Evolutionary conservation across 35 echinoderm and acorn worm species (phyloP).

Genomic region (Lytechinus variegatus): DNA sequence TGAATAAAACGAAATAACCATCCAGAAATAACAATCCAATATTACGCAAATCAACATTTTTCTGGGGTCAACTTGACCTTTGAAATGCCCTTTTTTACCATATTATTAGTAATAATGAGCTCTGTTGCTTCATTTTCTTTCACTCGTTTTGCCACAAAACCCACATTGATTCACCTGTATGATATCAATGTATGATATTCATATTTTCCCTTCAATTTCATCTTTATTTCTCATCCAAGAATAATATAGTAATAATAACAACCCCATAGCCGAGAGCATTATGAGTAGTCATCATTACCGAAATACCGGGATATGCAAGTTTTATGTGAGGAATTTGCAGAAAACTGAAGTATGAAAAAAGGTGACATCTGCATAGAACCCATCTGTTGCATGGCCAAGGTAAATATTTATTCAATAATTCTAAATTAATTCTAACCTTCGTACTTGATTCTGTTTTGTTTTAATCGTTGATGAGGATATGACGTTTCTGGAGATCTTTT

Average conservation of each 20-base stretch:
- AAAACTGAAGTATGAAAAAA: background rate
- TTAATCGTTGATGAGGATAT: background rate
- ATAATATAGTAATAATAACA: too few species aligned
- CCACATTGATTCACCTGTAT: too few species aligned
- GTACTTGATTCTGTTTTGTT: background rate
- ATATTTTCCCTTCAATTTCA: background rate
- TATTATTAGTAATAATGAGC: too few species aligned
- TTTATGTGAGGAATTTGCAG: background rate
- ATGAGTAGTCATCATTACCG: background rate
- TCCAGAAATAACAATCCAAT: too few species aligned
- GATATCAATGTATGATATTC: background rate
- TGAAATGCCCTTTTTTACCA: too few species aligned
- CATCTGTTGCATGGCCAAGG: background rate
- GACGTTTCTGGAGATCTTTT: background rate
- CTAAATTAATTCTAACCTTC: background rate
- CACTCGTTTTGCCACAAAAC: too few species aligned
- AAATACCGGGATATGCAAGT: background rate
- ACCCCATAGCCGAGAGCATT: background rate
- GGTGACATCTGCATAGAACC: background rate
- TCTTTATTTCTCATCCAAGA: too few species aligned
- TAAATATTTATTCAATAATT: background rate
- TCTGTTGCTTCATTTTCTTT: too few species aligned
- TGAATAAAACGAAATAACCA: too few species aligned
- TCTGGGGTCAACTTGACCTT: too few species aligned
- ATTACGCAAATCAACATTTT: too few species aligned